Percentiles rank a stretch among this genome's conserved stretches.
Evolutionary conservation across 2,888 invertebrate genomes (phyloP).

Genomic region (Orthosia gothica): DNA sequence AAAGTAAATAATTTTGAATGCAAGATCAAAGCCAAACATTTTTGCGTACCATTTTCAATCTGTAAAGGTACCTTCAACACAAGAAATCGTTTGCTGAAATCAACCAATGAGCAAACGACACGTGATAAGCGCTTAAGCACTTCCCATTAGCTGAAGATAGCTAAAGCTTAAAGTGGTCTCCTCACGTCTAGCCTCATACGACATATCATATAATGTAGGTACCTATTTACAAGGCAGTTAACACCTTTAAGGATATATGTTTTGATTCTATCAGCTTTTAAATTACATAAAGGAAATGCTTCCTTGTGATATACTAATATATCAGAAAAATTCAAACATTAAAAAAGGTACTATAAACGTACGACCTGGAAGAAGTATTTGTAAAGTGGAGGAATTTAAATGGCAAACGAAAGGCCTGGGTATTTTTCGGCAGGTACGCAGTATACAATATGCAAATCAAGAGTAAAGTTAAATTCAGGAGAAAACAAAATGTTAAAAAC

Average conservation of each 20-base stretch:
- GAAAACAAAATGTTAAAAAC: background rate
- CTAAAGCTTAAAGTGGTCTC: background rate
- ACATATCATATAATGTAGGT: background rate
- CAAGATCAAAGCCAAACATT: too few relatives aligned
- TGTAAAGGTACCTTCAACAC: background rate
- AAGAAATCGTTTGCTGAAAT: slow-evolving; percentile 2
- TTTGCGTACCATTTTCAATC: background rate
- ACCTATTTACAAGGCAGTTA: background rate
- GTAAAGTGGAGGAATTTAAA: too few relatives aligned
- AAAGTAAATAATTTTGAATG: too few relatives aligned
- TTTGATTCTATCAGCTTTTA: background rate
- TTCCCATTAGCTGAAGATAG: slow-evolving; percentile 26
- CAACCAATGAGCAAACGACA: slow-evolving; percentile 4
- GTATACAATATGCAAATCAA: too few relatives aligned
- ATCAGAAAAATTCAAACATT: too few relatives aligned
- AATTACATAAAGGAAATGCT: background rate
- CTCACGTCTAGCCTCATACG: background rate
- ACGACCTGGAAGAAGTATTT: too few relatives aligned
- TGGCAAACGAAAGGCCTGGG: too few relatives aligned
- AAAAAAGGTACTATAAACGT: too few relatives aligned
- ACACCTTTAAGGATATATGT: background rate
- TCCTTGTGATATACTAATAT: background rate
- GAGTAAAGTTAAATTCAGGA: too few relatives aligned
- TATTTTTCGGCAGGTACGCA: too few relatives aligned
- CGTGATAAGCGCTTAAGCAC: slow-evolving; percentile 19